These are phyloP conservation scores for Heteromurus nitidus DNA, from an alignment of 2,888 invertebrate genomes.

Conservation along the genomic window DNA sequence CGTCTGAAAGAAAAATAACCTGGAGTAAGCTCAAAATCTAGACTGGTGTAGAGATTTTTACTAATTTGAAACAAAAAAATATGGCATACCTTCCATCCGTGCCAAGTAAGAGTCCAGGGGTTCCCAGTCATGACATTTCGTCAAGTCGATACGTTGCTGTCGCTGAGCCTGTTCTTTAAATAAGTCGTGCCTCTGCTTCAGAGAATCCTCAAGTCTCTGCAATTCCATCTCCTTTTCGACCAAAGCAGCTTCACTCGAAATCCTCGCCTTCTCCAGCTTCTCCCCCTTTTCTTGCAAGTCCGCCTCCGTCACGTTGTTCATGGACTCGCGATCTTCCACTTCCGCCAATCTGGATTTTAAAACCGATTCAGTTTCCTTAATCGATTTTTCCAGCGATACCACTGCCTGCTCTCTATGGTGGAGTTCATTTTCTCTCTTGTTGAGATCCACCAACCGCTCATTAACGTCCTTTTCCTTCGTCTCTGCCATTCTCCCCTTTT, in stretches of 20 bases:
- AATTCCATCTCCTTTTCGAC: background rate
- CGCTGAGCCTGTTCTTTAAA: background rate
- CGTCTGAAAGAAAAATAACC: background rate
- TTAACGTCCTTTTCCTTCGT: background rate
- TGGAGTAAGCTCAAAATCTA: background rate
- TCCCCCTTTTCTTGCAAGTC: background rate
- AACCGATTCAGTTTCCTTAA: background rate
- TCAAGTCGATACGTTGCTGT: background rate
- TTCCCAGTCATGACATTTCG: background rate
- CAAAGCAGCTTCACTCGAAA: background rate
- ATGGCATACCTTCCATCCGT: background rate
- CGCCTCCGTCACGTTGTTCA: background rate
- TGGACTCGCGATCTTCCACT: background rate
- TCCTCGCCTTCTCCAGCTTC: slow-evolving; percentile 1
- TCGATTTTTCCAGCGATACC: background rate
- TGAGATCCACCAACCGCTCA: background rate
- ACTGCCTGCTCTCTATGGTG: background rate
- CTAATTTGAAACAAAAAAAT: background rate
- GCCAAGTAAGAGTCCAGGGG: too few species aligned
- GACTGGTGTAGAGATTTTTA: background rate
- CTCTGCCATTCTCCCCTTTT: background rate
- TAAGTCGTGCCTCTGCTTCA: background rate
- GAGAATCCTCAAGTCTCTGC: background rate
- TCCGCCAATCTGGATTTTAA: background rate
- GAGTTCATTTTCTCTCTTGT: background rate